Base-by-base conservation (phyloP, 2,113 vertebrate species). In the Dicaeum eximium region DNA sequence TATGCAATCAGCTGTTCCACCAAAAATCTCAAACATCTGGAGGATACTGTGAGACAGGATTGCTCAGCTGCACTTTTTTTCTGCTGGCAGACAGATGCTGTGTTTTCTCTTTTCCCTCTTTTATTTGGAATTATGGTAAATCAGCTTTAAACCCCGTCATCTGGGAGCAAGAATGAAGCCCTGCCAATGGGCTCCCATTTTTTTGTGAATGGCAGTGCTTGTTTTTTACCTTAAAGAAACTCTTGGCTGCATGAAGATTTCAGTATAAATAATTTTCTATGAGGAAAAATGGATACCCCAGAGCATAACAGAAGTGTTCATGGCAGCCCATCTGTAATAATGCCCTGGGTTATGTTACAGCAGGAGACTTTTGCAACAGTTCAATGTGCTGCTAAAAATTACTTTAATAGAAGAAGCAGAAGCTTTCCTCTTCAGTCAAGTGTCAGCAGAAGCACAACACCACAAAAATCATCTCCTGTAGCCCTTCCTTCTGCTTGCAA, bases 121-220 rank as follows among this genome's bases (percentile, higher is more conserved):
- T 56, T 22, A 48, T 65, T 69, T 87, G 54, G 22, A 87, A 74
- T 58, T 25, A 15, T 8, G 8, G 14, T 17, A 58, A 90, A 12
- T 65, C 31, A 84, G 31, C 44, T 84, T 90, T 21, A 58, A 87
- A 90, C 18, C 7, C 64, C 12, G 11, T 35, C 24, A 20, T 56
- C 48, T 47, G 25, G 27, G n/a, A 71, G 53, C 15, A 64, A 71
- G 83, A 85, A 40, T 13, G 5, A 60, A 85, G 37, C 10, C 24
- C 50, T 70, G 45, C 10, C 23, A 58, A n/a, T 1, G 5, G 1
- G 0, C 23, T 50, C 6, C 40, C 9, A 6, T 56, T 64, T 47
- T 65, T 47, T 23, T 35, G 5, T 25, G 70, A 85, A 48, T 15
- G 9, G 25, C 11, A 75, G 54, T 3, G 4, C 11, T 78, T 80